Evolutionary conservation across 53 echinoderm and acorn worm species (phyloP).

Genomic region (Echinometra lucunter): DNA sequence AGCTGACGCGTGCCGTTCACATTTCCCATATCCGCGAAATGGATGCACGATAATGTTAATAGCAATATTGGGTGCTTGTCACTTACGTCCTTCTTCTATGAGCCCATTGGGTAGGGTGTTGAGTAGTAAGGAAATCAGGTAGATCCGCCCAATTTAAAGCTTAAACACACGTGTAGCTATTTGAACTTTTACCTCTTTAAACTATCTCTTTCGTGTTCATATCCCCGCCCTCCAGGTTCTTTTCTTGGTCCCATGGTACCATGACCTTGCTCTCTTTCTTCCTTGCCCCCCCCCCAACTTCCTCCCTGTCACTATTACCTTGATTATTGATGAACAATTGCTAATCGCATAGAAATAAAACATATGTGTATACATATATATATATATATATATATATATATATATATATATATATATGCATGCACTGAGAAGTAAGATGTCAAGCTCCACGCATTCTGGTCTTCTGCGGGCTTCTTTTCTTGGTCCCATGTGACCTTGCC

Average conservation of each 20-base stretch:
- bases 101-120: neutral
- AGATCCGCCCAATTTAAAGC: conserved; percentile 23
- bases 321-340: no score
- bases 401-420: no score
- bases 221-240: neutral
- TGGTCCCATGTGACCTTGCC: neutral
- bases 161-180: neutral
- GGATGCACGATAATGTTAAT: no score
- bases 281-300: neutral
- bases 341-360: no score
- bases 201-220: neutral
- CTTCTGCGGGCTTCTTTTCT: neutral
- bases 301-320: neutral
- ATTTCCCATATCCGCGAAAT: no score
- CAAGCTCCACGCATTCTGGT: no score
- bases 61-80: neutral
- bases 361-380: no score
- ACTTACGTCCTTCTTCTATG: neutral
- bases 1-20: no score
- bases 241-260: neutral
- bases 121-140: neutral
- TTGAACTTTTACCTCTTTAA: neutral
- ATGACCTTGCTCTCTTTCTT: neutral
- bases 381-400: no score
- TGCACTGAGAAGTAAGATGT: no score